Percentiles rank a stretch among this genome's conserved stretches.
phyloP scores from a whole-genome alignment of 1,140 invertebrate genomes.

The Musca vetustissima region DNA sequence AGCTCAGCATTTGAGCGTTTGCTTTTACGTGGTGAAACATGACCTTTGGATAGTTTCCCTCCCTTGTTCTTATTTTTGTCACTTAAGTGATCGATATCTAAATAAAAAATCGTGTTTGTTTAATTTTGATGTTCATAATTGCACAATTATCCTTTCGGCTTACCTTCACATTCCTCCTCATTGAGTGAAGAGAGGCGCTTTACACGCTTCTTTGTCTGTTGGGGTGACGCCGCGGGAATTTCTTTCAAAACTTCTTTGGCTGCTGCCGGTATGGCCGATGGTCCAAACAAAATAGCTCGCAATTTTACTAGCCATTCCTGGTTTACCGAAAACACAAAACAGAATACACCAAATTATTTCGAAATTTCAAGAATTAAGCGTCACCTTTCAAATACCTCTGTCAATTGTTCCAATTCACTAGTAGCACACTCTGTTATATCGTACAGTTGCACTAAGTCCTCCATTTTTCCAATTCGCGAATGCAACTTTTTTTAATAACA shows the following conservation, averaged over 20 bases:
- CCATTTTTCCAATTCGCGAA: slow-evolving; percentile 37
- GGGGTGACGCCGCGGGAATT: slow-evolving; percentile 36
- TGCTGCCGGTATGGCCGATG: neutral
- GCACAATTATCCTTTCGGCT: neutral
- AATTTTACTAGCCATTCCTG: slow-evolving; percentile 40
- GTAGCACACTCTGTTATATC: slow-evolving; percentile 27
- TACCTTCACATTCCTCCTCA: slow-evolving; percentile 37
- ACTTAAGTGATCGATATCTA: neutral
- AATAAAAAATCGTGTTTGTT: neutral
- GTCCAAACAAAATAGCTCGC: slow-evolving; percentile 39
- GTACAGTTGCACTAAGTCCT: slow-evolving; percentile 38
- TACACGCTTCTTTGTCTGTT: slow-evolving; percentile 47
- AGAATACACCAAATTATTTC: neutral
- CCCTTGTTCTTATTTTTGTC: neutral
- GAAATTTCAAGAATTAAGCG: neutral
- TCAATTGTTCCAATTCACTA: slow-evolving; percentile 31
- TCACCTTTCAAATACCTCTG: slow-evolving; percentile 29
- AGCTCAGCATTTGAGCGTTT: slow-evolving; percentile 43
- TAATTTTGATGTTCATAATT: neutral
- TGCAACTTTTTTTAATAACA: too few species aligned
- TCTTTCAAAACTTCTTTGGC: neutral
- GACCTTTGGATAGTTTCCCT: slow-evolving; percentile 7
- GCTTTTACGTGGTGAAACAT: slow-evolving; percentile 22
- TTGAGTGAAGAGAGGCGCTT: slow-evolving; percentile 39
- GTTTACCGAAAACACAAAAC: too few species aligned